A percentile compares a stretch with the other conserved stretches of the same genome.
These are phyloP conservation scores for Druceiella hillmani DNA, from an alignment of 2,888 invertebrate species.

Conservation along the genomic window DNA sequence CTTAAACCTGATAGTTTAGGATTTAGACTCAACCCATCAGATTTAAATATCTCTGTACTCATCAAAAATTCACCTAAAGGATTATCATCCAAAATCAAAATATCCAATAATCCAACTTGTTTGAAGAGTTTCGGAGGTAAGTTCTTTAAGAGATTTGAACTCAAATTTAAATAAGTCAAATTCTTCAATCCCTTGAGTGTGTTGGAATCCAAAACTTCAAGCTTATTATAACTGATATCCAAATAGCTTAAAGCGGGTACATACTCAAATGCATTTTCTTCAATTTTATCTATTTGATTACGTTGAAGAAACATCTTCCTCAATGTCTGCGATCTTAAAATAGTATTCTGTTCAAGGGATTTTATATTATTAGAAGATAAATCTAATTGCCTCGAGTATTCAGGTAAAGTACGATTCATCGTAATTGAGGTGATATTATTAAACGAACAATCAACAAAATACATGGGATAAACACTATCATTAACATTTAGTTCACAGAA, in stretches of 20 bases:
- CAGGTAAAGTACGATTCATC: constrained; percentile 31
- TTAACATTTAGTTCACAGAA: not conserved
- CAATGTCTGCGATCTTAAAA: constrained; percentile 32
- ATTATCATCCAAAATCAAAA: constrained; percentile 43
- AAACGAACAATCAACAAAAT: constrained; percentile 34
- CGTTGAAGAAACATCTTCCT: constrained; percentile 31
- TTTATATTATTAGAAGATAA: constrained; percentile 37
- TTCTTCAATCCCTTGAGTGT: constrained; percentile 36
- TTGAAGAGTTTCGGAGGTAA: constrained; percentile 39
- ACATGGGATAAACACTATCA: constrained; percentile 29
- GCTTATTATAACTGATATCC: constrained; percentile 39
- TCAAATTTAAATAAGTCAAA: constrained; percentile 40
- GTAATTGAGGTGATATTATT: constrained; percentile 25
- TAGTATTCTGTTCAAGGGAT: constrained; percentile 26
- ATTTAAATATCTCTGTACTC: constrained; percentile 35
- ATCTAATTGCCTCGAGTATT: constrained; percentile 32
- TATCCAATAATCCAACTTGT: constrained; percentile 34
- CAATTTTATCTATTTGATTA: constrained; percentile 34
- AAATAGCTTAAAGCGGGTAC: constrained; percentile 35
- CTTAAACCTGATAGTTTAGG: constrained; percentile 34
- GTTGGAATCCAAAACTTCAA: constrained; percentile 35
- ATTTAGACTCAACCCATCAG: constrained; percentile 37
- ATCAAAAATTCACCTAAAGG: constrained; percentile 35
- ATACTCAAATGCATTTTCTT: constrained; percentile 29
- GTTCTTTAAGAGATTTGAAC: constrained; percentile 38